A percentile compares a stretch with the other conserved stretches of the same genome.
Evolutionary conservation across 2,113 vertebrate species (phyloP).

Genomic region (Semnornis frantzii): DNA sequence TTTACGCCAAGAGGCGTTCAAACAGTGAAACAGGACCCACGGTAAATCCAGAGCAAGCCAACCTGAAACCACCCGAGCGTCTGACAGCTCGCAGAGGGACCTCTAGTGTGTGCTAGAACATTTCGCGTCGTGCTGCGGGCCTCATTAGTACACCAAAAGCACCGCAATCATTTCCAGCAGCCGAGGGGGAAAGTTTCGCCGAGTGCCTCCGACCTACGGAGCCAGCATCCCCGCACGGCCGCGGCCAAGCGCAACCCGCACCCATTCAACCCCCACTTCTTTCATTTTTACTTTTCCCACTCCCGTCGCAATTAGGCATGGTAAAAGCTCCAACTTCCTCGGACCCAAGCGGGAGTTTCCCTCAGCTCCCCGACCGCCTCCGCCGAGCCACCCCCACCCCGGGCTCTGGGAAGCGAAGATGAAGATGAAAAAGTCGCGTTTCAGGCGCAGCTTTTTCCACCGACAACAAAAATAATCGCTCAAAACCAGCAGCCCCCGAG

Average conservation of each 20-base stretch:
- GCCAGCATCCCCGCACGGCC: conserved; percentile 19
- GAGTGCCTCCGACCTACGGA: conserved; percentile 21
- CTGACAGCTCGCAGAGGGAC: conserved; percentile 77
- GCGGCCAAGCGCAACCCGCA: background rate
- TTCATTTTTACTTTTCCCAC: background rate
- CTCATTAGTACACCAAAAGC: conserved; percentile 70
- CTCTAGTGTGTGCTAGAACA: conserved; percentile 78
- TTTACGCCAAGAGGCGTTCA: background rate
- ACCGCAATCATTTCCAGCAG: conserved; percentile 72
- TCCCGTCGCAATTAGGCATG: background rate
- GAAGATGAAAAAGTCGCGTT: background rate
- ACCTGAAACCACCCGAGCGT: conserved; percentile 30
- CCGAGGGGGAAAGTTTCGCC: conserved; percentile 45
- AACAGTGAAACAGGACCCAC: background rate
- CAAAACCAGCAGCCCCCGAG: background rate
- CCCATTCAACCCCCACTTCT: background rate
- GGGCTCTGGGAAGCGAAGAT: background rate
- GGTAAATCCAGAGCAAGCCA: background rate
- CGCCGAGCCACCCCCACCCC: background rate
- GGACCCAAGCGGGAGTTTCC: background rate
- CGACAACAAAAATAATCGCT: background rate
- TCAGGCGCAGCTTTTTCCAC: background rate
- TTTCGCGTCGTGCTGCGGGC: conserved; percentile 61
- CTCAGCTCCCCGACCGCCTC: background rate
- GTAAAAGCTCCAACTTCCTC: background rate